Evolutionary conservation across 2,797 vertebrate genomes (phyloP), one percentile per base, ranked within the genome.

Genomic region (Thamnophis elegans): DNA sequence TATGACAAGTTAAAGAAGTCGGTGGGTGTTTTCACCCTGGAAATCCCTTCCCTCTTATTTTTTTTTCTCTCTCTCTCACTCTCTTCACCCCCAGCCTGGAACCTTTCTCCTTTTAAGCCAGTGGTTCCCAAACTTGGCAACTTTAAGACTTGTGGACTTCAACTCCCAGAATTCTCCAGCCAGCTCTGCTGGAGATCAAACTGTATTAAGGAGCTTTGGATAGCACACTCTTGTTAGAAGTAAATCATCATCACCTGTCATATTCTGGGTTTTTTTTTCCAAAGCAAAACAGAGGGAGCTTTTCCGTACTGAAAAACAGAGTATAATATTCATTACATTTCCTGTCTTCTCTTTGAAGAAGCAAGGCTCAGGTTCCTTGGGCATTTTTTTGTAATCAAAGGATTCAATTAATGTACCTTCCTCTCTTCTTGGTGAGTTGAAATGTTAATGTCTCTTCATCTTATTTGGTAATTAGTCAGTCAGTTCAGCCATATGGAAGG

Each of bases 311-410:
- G 65, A n/a, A 90, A 90, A 88, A 28, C 88, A 42, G 20, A 22
- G 68, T n/a, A n/a, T 22, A 7, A 90, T 54, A 78, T 93, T 73
- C 53, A 88, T 90, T 90, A 59, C 89, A 73, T 60, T 82, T 60
- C 26, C 89, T 60, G 73, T 13, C 8, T 88, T 93, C n/a, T 36
- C 55, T 88, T 85, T 65, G 32, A 82, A 56, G 62, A n/a, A 82
- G 47, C 65, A 82, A 82, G 65, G 89, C 55, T 90, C 65, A n/a
- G 28, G 56, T 91, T 93, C 92, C 42, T 59, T 82, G 85, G 62
- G 51, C 47, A 26, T 2, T 73, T 47, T 26, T n/a, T 60, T 85
- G 14, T 32, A 55, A 58, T 55, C 16, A 55, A 87, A 16, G 86
- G 47, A 47, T 47, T 47, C 65, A 91, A 91, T 82, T 85, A 73